phyloP scores from a whole-genome alignment of 2,888 invertebrate genomes.

The Dione juno region DNA sequence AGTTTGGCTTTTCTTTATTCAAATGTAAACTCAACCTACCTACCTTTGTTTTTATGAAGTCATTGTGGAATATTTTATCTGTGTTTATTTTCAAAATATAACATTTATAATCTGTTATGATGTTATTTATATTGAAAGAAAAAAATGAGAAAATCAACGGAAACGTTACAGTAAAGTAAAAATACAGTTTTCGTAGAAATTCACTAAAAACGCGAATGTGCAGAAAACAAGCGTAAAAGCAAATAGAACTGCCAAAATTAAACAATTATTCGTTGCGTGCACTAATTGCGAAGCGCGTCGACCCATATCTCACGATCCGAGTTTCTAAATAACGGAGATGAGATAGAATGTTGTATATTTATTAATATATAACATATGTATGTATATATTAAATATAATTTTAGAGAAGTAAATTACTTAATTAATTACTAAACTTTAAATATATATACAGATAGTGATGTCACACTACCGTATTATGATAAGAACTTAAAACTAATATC shows the following conservation, averaged over 20 bases:
- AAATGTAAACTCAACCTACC: neutral
- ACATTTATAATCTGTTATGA: neutral
- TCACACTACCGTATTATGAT: neutral
- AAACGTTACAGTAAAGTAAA: neutral
- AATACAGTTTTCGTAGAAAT: neutral
- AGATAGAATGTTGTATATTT: neutral
- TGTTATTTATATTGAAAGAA: neutral
- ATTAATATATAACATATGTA: no score
- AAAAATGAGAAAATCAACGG: neutral
- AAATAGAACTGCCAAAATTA: slow-evolving; percentile 60
- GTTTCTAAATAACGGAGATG: slow-evolving; percentile 65
- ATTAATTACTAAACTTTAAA: neutral
- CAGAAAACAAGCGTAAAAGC: neutral
- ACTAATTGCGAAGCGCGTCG: slow-evolving; percentile 72
- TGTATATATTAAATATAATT: no score
- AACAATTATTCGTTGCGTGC: slow-evolving; percentile 76
- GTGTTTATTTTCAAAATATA: neutral
- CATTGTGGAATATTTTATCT: neutral
- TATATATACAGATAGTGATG: neutral
- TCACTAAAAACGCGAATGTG: slow-evolving; percentile 17
- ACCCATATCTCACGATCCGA: slow-evolving; percentile 80
- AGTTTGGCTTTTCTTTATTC: slow-evolving; percentile 42
- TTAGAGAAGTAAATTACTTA: neutral
- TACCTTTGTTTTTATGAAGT: neutral
- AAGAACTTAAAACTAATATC: neutral